These are phyloP conservation scores for Alsophila aescularia DNA, from an alignment of 2,888 invertebrate genomes.

Conservation along the genomic window DNA sequence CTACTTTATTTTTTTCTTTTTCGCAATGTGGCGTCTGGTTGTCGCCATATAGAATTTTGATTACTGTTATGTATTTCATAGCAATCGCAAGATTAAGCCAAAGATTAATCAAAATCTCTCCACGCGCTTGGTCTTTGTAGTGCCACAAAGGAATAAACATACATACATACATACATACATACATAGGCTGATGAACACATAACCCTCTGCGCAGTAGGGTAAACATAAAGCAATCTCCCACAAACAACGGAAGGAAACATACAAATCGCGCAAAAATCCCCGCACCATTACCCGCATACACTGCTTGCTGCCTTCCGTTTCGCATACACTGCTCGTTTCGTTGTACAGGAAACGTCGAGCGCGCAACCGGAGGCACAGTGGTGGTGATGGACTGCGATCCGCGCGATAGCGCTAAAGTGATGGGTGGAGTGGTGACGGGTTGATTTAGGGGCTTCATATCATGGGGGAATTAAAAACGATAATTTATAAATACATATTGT, in stretches of 20 bases:
- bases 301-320: conserved; percentile 21
- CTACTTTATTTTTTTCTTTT: too few relatives aligned
- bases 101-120: too few relatives aligned
- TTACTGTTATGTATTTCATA: too few relatives aligned
- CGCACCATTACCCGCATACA: conserved; percentile 43
- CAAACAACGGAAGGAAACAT: conserved; percentile 49
- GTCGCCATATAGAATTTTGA: too few relatives aligned
- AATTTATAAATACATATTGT: too few relatives aligned
- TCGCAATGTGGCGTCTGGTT: too few relatives aligned
- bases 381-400: conserved; percentile 71
- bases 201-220: too few relatives aligned
- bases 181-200: too few relatives aligned
- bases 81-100: too few relatives aligned
- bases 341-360: conserved; percentile 44
- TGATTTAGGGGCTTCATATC: conserved; percentile 2
- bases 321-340: conserved; percentile 51
- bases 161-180: too few relatives aligned
- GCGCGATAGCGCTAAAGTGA: conserved; percentile 75
- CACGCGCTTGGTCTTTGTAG: too few relatives aligned
- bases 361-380: conserved; percentile 68
- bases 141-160: too few relatives aligned
- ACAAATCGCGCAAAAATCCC: conserved; percentile 45
- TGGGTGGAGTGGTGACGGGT: conserved; percentile 40
- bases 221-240: neutral
- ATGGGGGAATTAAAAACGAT: neutral